Evolutionary conservation across 2,797 vertebrate genomes (phyloP).

Genomic region (Adelosebastes latens): DNA sequence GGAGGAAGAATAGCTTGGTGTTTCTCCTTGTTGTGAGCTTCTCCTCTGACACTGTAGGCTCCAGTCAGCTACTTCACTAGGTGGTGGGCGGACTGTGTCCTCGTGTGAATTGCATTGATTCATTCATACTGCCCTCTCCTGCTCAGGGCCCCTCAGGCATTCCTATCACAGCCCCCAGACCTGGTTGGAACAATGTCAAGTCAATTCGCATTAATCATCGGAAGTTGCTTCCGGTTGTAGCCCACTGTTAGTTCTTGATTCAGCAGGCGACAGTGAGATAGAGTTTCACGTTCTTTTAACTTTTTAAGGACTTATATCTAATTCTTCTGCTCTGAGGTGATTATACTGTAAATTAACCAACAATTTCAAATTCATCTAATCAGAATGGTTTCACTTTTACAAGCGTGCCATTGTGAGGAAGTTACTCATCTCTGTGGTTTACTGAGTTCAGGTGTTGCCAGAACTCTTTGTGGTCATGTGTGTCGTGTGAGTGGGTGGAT

Average conservation of each 20-base stretch:
- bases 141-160: slow-evolving; percentile 65
- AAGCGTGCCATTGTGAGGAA: not conserved
- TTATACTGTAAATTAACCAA: not conserved
- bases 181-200: slow-evolving; percentile 62
- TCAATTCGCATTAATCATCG: slow-evolving; percentile 46
- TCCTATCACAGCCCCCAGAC: slow-evolving; percentile 69
- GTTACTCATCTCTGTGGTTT: slow-evolving; percentile 2
- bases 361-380: not conserved
- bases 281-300: not conserved
- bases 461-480: slow-evolving; percentile 27
- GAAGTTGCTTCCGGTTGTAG: slow-evolving; percentile 53
- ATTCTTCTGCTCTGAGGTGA: not conserved
- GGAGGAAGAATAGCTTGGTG: slow-evolving; percentile 67
- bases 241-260: slow-evolving; percentile 31
- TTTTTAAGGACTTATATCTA: not conserved
- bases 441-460: slow-evolving; percentile 28
- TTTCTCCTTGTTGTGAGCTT: slow-evolving; percentile 61
- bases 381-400: slow-evolving; percentile 13
- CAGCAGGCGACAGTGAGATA: not conserved
- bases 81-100: slow-evolving; percentile 73
- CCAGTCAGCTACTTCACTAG: slow-evolving; percentile 60
- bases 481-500: slow-evolving; percentile 33
- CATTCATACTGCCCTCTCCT: slow-evolving; percentile 70
- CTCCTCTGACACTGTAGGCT: slow-evolving; percentile 59
- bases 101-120: slow-evolving; percentile 70